These are phyloP conservation scores for Dolichopus griseipennis DNA, from an alignment of 2,888 invertebrate genomes.

Conservation along the genomic window DNA sequence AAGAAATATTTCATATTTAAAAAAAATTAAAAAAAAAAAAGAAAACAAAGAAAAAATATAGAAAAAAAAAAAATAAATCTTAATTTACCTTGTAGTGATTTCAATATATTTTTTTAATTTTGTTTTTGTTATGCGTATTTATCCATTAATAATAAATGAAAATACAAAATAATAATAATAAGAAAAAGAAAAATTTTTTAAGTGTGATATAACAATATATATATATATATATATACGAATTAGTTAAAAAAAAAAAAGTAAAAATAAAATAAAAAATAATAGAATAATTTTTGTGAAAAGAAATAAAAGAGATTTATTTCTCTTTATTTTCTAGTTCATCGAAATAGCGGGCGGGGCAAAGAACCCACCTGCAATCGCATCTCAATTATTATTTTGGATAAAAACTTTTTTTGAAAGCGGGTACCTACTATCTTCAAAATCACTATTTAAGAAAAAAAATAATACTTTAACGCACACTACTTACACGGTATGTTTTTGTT, in stretches of 20 bases:
- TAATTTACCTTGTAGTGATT: background rate
- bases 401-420: no score
- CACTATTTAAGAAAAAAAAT: no score
- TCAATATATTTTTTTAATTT: background rate
- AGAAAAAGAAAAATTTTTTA: background rate
- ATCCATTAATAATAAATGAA: background rate
- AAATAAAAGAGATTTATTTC: no score
- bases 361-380: background rate
- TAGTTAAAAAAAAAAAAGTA: background rate
- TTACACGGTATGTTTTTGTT: no score
- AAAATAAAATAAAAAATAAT: background rate
- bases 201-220: background rate
- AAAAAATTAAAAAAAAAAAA: background rate
- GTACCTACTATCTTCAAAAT: no score
- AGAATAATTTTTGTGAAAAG: background rate
- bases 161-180: background rate
- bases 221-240: no score
- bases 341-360: background rate
- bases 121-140: background rate
- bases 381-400: no score
- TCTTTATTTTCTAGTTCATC: background rate
- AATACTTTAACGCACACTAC: no score
- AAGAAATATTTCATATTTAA: constrained; percentile 3
- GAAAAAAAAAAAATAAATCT: no score
- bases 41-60: no score